Conservation (phyloP, 2,888 invertebrate genomes). For the Hirudinaria manillensis region DNA sequence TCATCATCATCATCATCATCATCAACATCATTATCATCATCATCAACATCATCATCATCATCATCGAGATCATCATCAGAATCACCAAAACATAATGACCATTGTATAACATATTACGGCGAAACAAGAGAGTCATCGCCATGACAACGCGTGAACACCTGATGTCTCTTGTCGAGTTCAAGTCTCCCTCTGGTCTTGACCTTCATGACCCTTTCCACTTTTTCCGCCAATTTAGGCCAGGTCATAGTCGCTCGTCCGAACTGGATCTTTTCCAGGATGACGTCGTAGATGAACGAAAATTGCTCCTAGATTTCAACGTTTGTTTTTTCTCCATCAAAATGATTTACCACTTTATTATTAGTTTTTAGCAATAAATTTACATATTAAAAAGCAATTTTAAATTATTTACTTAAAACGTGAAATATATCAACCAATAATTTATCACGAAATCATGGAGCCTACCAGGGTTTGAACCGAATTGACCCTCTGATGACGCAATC, state of each 20-base stretch:
- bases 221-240: background rate
- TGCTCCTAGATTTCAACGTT: background rate
- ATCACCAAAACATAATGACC: no score
- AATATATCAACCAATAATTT: background rate
- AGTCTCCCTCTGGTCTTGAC: background rate
- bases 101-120: no score
- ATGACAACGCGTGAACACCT: background rate
- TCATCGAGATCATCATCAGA: no score
- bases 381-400: background rate
- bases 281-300: background rate
- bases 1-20: no score
- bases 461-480: background rate
- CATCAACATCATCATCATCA: no score
- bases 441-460: background rate
- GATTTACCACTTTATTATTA: no score
- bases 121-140: no score
- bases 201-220: constrained; percentile 1
- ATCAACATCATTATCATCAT: no score
- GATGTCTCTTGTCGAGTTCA: background rate
- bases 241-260: background rate
- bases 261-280: background rate
- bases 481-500: background rate
- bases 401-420: background rate
- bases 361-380: no score
- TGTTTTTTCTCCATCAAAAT: no score